A percentile compares a stretch with the other conserved stretches of the same genome.
phyloP scores from a whole-genome alignment of 2,113 vertebrate species.

The Sceloporus undulatus region DNA sequence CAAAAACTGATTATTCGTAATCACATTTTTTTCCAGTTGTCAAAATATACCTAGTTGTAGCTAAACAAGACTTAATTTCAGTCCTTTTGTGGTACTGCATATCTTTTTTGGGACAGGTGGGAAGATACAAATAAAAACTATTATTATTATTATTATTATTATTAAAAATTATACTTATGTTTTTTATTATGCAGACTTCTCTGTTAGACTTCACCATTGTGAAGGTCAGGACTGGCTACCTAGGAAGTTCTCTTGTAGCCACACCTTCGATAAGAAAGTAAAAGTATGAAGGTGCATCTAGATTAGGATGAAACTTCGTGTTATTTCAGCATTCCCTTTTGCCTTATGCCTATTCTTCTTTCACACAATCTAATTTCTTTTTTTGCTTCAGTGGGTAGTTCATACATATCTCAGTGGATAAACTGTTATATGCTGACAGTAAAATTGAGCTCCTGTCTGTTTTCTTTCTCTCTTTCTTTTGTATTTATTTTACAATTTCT shows the following conservation, averaged over 20 bases:
- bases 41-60: too few species aligned
- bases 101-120: too few species aligned
- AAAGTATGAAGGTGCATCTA: not conserved
- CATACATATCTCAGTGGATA: conserved; percentile 35
- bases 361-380: conserved; percentile 37
- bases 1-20: too few species aligned
- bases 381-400: not conserved
- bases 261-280: not conserved
- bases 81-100: too few species aligned
- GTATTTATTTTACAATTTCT: conserved; percentile 44
- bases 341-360: not conserved
- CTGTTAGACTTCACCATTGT: not conserved
- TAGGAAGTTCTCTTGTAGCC: not conserved
- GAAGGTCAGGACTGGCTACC: not conserved
- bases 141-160: too few species aligned
- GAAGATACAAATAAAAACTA: too few species aligned
- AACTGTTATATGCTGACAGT: conserved; percentile 39
- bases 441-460: conserved; percentile 39
- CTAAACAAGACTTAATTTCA: too few species aligned
- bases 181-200: not conserved
- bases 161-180: too few species aligned
- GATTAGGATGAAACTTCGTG: not conserved
- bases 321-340: not conserved
- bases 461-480: too few species aligned
- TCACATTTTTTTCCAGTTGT: too few species aligned